phyloP scores from a whole-genome alignment of 2,888 invertebrate species.

The Ophion obscuratus region DNA sequence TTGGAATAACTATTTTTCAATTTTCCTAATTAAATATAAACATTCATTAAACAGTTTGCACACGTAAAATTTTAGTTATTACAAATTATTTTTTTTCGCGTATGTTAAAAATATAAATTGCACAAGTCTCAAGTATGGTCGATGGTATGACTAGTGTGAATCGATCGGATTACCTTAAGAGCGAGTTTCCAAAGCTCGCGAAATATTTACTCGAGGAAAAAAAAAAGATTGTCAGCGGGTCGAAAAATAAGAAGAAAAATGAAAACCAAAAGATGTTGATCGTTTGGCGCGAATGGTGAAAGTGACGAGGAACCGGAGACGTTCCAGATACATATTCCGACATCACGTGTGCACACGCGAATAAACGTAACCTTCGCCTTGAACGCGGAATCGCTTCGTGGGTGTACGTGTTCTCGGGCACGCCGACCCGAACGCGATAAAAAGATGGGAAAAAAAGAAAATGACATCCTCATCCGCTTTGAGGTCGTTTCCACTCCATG shows the following conservation, averaged over 20 bases:
- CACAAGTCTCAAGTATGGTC: too few species aligned
- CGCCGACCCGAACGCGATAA: slow-evolving; percentile 16
- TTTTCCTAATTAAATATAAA: too few species aligned
- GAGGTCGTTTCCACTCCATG: slow-evolving; percentile 44
- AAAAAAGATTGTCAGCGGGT: too few species aligned
- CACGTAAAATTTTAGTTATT: too few species aligned
- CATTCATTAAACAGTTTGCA: too few species aligned
- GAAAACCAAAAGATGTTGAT: neutral
- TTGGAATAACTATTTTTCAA: too few species aligned
- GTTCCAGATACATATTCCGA: slow-evolving; percentile 11
- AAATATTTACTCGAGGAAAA: neutral
- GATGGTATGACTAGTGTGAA: too few species aligned
- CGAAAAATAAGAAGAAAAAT: too few species aligned
- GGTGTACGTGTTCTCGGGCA: slow-evolving; percentile 56
- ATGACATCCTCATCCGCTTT: slow-evolving; percentile 28
- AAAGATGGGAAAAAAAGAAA: slow-evolving; percentile 6
- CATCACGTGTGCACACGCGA: neutral
- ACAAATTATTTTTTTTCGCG: too few species aligned
- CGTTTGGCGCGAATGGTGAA: slow-evolving; percentile 1
- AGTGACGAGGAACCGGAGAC: neutral
- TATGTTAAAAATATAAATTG: too few species aligned
- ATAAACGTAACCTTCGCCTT: slow-evolving; percentile 1
- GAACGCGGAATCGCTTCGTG: slow-evolving; percentile 18
- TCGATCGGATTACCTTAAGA: too few species aligned
- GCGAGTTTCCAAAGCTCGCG: too few species aligned